phyloP scores from a whole-genome alignment of 1,140 invertebrate species.

The Diabrotica undecimpunctata region DNA sequence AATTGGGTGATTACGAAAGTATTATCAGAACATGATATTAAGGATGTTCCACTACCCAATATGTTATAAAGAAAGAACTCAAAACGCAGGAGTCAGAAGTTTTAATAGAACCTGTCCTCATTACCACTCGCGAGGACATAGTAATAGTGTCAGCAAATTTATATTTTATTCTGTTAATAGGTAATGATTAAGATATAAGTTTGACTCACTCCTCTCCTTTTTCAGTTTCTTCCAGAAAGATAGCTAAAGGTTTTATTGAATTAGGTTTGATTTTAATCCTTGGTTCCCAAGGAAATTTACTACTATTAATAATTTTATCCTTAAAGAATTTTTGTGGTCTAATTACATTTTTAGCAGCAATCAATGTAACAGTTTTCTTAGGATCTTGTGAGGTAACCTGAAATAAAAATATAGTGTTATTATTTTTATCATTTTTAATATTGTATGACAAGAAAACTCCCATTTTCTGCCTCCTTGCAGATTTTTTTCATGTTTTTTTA shows the following conservation, averaged over 20 bases:
- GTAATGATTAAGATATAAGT: neutral
- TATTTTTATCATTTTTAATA: neutral
- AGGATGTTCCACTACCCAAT: no score
- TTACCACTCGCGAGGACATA: no score
- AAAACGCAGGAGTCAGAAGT: no score
- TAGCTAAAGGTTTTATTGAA: conserved; percentile 73
- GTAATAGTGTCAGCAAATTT: no score
- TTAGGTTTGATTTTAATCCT: conserved; percentile 86
- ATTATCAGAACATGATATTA: no score
- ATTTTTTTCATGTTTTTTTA: no score
- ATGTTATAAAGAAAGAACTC: no score
- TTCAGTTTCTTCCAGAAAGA: conserved; percentile 65
- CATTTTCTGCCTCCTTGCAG: no score
- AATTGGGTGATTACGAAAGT: no score
- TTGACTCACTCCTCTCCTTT: conserved; percentile 43
- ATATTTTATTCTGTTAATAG: no score
- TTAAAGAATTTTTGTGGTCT: conserved; percentile 83
- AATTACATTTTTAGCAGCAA: conserved; percentile 71
- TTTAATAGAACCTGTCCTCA: no score
- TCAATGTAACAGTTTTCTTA: conserved; percentile 52
- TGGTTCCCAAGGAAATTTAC: conserved; percentile 72
- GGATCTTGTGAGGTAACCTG: conserved; percentile 7
- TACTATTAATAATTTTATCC: conserved; percentile 80
- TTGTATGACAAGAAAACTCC: no score
- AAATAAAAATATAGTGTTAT: conserved; percentile 5